These are phyloP conservation scores for Linnaemya vulpina DNA, from an alignment of 2,888 invertebrate genomes.

Conservation along the genomic window DNA sequence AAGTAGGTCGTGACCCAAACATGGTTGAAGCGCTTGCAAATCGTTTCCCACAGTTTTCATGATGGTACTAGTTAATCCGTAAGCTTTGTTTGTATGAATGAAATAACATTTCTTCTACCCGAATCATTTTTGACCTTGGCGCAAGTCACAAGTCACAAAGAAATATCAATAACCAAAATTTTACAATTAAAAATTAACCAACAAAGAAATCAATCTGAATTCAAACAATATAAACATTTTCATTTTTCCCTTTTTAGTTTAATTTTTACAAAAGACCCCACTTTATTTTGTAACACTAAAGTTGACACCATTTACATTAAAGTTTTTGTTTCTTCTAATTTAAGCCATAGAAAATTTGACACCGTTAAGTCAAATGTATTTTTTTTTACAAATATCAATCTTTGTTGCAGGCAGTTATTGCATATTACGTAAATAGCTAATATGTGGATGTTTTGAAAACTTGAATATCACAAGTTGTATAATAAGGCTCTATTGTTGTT, in stretches of 20 bases:
- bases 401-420: background rate
- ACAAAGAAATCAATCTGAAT: too few relatives aligned
- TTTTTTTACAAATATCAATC: background rate
- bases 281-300: background rate
- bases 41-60: too few relatives aligned
- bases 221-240: too few relatives aligned
- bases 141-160: background rate
- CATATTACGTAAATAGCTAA: constrained; percentile 1
- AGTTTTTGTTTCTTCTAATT: constrained; percentile 9
- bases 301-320: constrained; percentile 33
- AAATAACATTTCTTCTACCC: background rate
- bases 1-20: too few relatives aligned
- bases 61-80: background rate
- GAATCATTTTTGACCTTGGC: background rate
- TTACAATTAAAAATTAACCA: too few relatives aligned
- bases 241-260: background rate
- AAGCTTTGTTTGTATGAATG: background rate
- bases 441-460: constrained; percentile 19
- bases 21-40: too few relatives aligned
- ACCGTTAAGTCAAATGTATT: constrained; percentile 19
- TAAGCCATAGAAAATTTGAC: constrained; percentile 37
- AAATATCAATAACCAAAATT: background rate
- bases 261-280: background rate
- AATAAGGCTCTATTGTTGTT: constrained; percentile 1
- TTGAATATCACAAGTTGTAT: constrained; percentile 7